phyloP scores from a whole-genome alignment of 2,797 vertebrate species.

The Takifugu rubripes region DNA sequence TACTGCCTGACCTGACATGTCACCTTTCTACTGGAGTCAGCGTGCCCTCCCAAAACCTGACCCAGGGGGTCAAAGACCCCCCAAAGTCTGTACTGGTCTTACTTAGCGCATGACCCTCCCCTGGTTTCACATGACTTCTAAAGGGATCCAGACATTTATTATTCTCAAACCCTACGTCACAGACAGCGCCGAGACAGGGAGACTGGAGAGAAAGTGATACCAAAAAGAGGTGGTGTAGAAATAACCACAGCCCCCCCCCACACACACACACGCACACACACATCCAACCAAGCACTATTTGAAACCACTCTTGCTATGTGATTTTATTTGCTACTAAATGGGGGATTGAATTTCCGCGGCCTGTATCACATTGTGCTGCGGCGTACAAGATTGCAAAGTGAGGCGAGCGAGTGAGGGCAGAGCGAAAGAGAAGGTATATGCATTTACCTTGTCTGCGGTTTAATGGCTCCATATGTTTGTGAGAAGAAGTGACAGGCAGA shows the following conservation, averaged over 20 bases:
- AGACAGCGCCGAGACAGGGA: slow-evolving; percentile 48
- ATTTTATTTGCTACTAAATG: slow-evolving; percentile 78
- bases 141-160: slow-evolving; percentile 68
- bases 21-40: slow-evolving; percentile 53
- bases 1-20: slow-evolving; percentile 49
- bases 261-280: slow-evolving; percentile 24
- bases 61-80: slow-evolving; percentile 36
- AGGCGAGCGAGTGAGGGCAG: slow-evolving; percentile 49
- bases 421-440: slow-evolving; percentile 74
- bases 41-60: slow-evolving; percentile 41
- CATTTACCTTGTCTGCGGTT: slow-evolving; percentile 78
- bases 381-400: slow-evolving; percentile 78
- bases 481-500: slow-evolving; percentile 80
- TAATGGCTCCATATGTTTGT: slow-evolving; percentile 82
- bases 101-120: slow-evolving; percentile 67
- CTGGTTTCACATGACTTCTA: slow-evolving; percentile 75
- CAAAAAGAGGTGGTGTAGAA: slow-evolving; percentile 64
- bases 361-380: slow-evolving; percentile 80
- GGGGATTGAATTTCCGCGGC: slow-evolving; percentile 80
- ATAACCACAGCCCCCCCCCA: slow-evolving; percentile 60
- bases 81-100: slow-evolving; percentile 42
- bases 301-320: slow-evolving; percentile 76
- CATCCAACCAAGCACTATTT: slow-evolving; percentile 71
- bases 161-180: slow-evolving; percentile 57
- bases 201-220: slow-evolving; percentile 60